These are phyloP conservation scores for Acipenser transmontanus DNA, from an alignment of 2,797 vertebrate species.

Conservation along the genomic window DNA sequence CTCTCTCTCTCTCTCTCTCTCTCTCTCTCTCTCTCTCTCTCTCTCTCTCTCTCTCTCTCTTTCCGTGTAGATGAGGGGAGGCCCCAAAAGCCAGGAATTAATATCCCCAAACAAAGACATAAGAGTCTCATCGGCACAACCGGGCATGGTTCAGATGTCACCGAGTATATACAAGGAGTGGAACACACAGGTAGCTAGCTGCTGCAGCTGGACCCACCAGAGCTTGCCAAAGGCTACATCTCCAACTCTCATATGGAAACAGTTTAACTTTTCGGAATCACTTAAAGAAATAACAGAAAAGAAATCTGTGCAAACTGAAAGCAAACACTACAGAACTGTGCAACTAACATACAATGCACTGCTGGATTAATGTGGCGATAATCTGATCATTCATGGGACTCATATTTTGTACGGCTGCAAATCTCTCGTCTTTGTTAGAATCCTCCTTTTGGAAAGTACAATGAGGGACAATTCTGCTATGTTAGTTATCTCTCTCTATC, in stretches of 20 bases:
- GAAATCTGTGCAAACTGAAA: not conserved
- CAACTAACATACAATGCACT: not conserved
- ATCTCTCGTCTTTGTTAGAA: not conserved
- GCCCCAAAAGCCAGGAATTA: slow-evolving; percentile 51
- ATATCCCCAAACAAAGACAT: slow-evolving; percentile 49
- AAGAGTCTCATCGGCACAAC: slow-evolving; percentile 34
- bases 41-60: slow-evolving; percentile 16
- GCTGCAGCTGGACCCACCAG: slow-evolving; percentile 46
- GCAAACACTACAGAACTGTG: not conserved
- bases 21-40: slow-evolving; percentile 1
- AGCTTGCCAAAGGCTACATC: slow-evolving; percentile 56
- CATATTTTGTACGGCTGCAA: not conserved
- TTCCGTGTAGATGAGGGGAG: slow-evolving; percentile 42
- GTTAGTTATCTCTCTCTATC: not conserved
- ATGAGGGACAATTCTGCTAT: not conserved
- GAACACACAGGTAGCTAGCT: slow-evolving; percentile 57
- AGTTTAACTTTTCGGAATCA: slow-evolving; percentile 56
- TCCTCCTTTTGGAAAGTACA: not conserved
- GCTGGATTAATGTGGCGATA: slow-evolving; percentile 2
- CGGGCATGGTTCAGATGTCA: slow-evolving; percentile 47
- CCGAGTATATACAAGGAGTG: slow-evolving; percentile 12
- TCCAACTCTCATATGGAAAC: slow-evolving; percentile 51
- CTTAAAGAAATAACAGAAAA: not conserved
- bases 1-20: not conserved
- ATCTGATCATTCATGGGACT: slow-evolving; percentile 1